Base-by-base conservation (phyloP, 2,888 invertebrate genomes). In the Hipparchia sbordonii region DNA sequence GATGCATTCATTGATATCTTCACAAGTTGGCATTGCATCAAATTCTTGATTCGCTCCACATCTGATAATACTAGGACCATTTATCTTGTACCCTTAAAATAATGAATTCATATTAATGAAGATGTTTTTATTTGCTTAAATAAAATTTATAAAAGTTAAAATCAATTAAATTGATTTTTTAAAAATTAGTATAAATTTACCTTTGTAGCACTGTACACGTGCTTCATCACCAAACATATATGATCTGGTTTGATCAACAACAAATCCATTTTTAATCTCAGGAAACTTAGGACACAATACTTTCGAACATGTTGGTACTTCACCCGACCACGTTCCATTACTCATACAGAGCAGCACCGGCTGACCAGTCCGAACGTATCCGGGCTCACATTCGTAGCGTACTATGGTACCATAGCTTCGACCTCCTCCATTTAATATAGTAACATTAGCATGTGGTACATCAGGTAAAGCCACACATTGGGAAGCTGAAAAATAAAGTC, bases 321-420 rank as follows among this genome's bases (percentile, higher is more conserved):
- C 96, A 74, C 97, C 98, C 74, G 98, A 98, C 98, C 98, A 98
- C 9, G 98, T 98, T 68, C 98, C 98, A 84, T 98, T 98, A 84
- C 98, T 98, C 98, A 98, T 98, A 87, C 98, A 98, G 56, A 98
- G 95, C 60, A 98, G 95, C 4, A 98, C 98, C 13, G 98, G 98
- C 84, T 97, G 97, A 51, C 98, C 98, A 79, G 95, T 96, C 78
- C 98, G 95, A 71, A 97, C 96, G 84, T 98, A 98, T 3, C 98
- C 98, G 6, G 98, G 96, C 83, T 98, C 98, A 84, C 98, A 98
- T 87, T 98, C 98, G 84, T 97, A 98, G 77, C 98, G 95, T 3
- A 98, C 97, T 81, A 98, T 98, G 0, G 98, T 98, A 78, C 98
- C 98, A 82, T 98, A 98, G 86, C 98, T 98, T 77, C 98, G 95